Evolutionary conservation across 2,113 vertebrate genomes (phyloP).

Genomic region (Psittacus erithacus): DNA sequence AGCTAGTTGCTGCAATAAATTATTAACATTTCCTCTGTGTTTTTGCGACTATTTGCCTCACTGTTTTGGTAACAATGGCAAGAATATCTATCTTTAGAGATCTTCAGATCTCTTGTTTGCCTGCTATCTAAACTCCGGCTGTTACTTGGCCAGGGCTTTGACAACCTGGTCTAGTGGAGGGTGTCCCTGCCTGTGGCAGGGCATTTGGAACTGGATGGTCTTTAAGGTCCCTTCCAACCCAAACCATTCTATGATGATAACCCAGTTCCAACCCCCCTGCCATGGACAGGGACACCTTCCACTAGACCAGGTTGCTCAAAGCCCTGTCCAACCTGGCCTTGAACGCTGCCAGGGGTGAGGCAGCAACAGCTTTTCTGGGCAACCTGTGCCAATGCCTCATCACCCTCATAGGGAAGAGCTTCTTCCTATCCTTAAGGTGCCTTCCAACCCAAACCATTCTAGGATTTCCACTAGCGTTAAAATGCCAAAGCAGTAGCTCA

Average conservation of each 20-base stretch:
- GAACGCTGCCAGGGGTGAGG: background rate
- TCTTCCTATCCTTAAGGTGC: background rate
- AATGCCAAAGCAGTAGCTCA: background rate
- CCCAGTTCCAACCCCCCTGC: background rate
- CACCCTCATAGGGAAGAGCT: background rate
- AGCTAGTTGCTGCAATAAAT: background rate
- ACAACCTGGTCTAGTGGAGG: background rate
- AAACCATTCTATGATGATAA: background rate
- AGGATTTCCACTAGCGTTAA: background rate
- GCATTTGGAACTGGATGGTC: background rate
- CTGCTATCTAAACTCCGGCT: background rate
- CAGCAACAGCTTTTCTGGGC: background rate
- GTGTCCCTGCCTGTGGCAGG: background rate
- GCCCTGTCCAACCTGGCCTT: background rate
- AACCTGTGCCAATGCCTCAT: background rate
- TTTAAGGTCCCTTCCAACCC: background rate
- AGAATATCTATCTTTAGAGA: background rate
- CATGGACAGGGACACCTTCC: background rate
- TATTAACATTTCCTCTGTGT: background rate
- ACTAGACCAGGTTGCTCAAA: background rate
- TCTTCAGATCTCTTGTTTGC: background rate
- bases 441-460: background rate
- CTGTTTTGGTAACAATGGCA: background rate
- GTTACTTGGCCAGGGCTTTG: background rate
- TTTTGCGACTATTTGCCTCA: background rate